Evolutionary conservation across 2,888 invertebrate genomes (phyloP), one percentile per base, ranked within the genome.

Genomic region (Pheosia tremula): DNA sequence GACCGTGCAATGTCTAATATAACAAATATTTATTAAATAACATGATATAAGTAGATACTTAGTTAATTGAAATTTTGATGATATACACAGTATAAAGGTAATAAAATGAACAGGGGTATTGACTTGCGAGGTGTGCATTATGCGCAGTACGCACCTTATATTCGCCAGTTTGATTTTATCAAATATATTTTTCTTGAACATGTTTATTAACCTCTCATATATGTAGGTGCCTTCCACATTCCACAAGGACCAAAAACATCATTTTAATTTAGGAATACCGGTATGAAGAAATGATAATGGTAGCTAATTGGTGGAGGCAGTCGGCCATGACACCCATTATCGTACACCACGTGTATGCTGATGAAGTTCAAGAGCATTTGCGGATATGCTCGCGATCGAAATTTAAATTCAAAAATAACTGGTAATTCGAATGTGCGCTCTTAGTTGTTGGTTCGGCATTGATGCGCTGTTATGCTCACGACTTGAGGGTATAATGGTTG

Each of bases 361-460:
- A 62, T 59, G 62, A 64, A 24, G 24, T 24, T 24, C 24, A 24
- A 68, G n/a, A 10, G 24, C 64, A 64, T 72, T 69, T 63, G 61
- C 59, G 43, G 39, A 61, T 69, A 56, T 56, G 60, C 63, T 75
- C 75, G 77, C 74, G 77, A 74, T 60, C 60, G 24, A 5, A 36
- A 49, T 61, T 52, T 59, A 59, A 77, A 74, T 77, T 77, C 68
- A 69, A 76, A 82, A 79, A 74, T 73, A 75, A 24, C 24, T 24
- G 74, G 67, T 65, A 59, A 68, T 75, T 72, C 60, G 65, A 76
- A 78, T 70, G 70, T 77, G 78, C 75, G 75, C 81, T 81, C 76
- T 77, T 73, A 81, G 83, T 82, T 80, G 72, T 70, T 58, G 71
- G 62, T 60, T 62, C 60, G 70, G 67, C 64, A 67, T 68, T 56